Evolutionary conservation across 2,888 invertebrate species (phyloP).

Genomic region (Drosophila birchii): DNA sequence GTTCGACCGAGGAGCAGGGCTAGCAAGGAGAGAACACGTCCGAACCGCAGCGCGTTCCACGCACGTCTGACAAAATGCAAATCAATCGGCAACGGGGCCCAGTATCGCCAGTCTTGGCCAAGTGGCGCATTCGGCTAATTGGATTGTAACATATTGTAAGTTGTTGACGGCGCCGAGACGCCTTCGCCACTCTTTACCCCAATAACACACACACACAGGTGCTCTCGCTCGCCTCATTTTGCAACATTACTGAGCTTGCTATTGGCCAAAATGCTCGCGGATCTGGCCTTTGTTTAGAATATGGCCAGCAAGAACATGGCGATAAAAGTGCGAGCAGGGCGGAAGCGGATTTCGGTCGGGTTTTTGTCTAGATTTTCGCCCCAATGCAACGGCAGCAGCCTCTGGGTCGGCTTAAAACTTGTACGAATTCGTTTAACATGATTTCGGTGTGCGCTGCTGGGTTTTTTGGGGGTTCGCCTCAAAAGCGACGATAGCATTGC

Average conservation of each 20-base stretch:
- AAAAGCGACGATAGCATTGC: slow-evolving; percentile 40
- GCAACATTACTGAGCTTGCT: slow-evolving; percentile 60
- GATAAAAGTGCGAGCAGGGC: slow-evolving; percentile 37
- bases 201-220: slow-evolving; percentile 49
- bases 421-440: slow-evolving; percentile 71
- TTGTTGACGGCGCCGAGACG: slow-evolving; percentile 49
- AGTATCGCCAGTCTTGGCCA: slow-evolving; percentile 47
- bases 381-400: slow-evolving; percentile 43
- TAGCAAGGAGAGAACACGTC: slow-evolving; percentile 74
- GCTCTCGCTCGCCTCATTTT: slow-evolving; percentile 44
- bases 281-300: slow-evolving; percentile 65
- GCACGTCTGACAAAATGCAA: slow-evolving; percentile 81
- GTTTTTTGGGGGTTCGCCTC: slow-evolving; percentile 29
- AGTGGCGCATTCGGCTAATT: slow-evolving; percentile 78
- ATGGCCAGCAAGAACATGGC: slow-evolving; percentile 63
- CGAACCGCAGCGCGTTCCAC: slow-evolving; percentile 83
- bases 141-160: slow-evolving; percentile 82
- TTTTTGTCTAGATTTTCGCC: slow-evolving; percentile 33
- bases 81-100: slow-evolving; percentile 58
- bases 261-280: slow-evolving; percentile 46
- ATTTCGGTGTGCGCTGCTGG: slow-evolving; percentile 51
- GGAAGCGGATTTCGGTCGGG: slow-evolving; percentile 55
- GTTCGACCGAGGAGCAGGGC: slow-evolving; percentile 15
- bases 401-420: slow-evolving; percentile 67
- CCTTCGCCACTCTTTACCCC: slow-evolving; percentile 19